Percentiles rank a stretch among this genome's conserved stretches.
Evolutionary conservation across 2,888 invertebrate species (phyloP).

Genomic region (Acheta domesticus): DNA sequence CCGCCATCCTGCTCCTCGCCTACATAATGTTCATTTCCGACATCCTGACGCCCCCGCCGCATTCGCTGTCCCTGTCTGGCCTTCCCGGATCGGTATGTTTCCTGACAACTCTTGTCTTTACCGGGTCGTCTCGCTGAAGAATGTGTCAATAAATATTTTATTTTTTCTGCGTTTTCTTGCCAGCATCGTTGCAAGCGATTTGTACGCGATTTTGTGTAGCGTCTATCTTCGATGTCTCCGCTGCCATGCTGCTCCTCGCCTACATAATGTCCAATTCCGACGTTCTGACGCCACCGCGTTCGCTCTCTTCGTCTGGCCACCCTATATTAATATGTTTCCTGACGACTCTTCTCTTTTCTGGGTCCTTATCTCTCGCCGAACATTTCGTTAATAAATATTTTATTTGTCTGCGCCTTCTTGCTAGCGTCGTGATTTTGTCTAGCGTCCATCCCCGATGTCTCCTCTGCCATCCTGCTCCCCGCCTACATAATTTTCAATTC

Average conservation of each 20-base stretch:
- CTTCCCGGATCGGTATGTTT: background rate
- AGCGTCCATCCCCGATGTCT: background rate
- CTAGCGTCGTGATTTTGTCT: background rate
- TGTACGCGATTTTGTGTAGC: background rate
- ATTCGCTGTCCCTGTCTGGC: background rate
- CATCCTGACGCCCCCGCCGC: background rate
- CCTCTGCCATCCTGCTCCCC: background rate
- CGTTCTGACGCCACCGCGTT: background rate
- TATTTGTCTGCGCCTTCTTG: no score
- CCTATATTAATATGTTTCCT: background rate
- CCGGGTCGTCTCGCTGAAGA: no score
- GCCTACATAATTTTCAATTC: background rate
- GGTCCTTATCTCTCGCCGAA: no score
- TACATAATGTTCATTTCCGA: background rate
- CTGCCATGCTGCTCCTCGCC: background rate
- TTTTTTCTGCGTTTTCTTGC: no score
- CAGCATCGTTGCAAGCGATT: no score
- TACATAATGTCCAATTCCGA: background rate
- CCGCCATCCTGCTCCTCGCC: background rate
- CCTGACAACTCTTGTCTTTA: no score
- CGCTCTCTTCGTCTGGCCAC: background rate
- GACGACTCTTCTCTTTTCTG: no score
- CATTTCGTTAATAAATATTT: no score
- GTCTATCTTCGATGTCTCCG: background rate
- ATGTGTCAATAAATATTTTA: no score